Percentiles rank a stretch among this genome's conserved stretches.
Evolutionary conservation across 2,113 vertebrate species (phyloP).

Genomic region (Tiliqua scincoides): DNA sequence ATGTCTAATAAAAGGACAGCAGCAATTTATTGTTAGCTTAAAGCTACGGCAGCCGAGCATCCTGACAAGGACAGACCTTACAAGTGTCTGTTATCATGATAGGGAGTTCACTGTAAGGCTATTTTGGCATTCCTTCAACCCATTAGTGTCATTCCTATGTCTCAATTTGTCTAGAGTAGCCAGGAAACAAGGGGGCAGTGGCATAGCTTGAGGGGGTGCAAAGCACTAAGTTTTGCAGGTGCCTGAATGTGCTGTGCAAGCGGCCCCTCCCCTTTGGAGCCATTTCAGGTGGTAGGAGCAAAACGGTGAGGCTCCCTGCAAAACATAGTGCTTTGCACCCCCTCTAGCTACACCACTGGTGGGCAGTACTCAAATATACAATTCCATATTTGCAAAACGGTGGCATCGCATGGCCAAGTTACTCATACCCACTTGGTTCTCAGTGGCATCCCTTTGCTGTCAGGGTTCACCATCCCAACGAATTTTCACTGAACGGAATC

Average conservation of each 20-base stretch:
- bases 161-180: background rate
- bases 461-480: background rate
- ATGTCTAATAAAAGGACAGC: background rate
- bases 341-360: no score
- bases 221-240: no score
- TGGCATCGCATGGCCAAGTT: no score
- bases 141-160: background rate
- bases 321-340: no score
- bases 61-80: background rate
- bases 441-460: background rate
- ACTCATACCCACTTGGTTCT: background rate
- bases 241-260: no score
- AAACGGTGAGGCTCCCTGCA: no score
- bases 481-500: background rate
- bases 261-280: no score
- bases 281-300: no score
- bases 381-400: background rate
- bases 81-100: background rate
- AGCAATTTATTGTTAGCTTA: background rate
- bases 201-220: no score
- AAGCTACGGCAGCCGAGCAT: rapidly evolving
- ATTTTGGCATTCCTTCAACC: background rate
- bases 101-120: no score
- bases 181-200: no score
- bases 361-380: no score